phyloP scores from a whole-genome alignment of 2,888 invertebrate genomes.

The Apodemia duryi region DNA sequence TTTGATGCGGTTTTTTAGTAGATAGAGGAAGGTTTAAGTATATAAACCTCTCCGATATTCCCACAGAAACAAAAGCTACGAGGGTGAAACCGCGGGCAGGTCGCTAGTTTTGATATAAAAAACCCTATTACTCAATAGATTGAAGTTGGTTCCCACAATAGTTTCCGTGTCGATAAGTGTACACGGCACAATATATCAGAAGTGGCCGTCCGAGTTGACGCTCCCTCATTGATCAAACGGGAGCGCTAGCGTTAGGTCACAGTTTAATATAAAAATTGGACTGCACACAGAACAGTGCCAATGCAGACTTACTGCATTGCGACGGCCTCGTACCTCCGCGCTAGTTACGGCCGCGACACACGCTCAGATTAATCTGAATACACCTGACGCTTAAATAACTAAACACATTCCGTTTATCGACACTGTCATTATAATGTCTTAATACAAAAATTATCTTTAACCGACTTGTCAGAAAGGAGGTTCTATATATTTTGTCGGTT shows the following conservation, averaged over 20 bases:
- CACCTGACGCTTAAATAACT: not conserved
- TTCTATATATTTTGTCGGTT: too few relatives aligned
- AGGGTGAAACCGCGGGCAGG: too few relatives aligned
- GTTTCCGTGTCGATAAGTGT: not conserved
- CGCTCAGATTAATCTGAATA: conserved; percentile 2
- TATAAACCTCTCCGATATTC: too few relatives aligned
- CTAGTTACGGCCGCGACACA: not conserved
- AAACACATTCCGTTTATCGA: not conserved
- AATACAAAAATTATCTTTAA: too few relatives aligned
- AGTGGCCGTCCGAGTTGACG: not conserved
- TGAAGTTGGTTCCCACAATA: not conserved
- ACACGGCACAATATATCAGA: not conserved
- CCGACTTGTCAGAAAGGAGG: too few relatives aligned
- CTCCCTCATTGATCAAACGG: not conserved
- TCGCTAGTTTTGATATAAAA: too few relatives aligned
- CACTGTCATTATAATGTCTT: too few relatives aligned
- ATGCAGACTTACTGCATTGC: conserved; percentile 14
- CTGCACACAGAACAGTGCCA: conserved; percentile 3
- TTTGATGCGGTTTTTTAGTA: too few relatives aligned
- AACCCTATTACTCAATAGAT: not conserved
- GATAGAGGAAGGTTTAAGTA: too few relatives aligned
- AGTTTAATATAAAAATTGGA: conserved; percentile 12
- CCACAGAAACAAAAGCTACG: too few relatives aligned
- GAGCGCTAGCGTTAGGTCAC: not conserved
- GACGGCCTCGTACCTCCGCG: conserved; percentile 3